A percentile compares a stretch with the other conserved stretches of the same genome.
phyloP scores from a whole-genome alignment of 2,113 vertebrate species.

The Cygnus atratus region DNA sequence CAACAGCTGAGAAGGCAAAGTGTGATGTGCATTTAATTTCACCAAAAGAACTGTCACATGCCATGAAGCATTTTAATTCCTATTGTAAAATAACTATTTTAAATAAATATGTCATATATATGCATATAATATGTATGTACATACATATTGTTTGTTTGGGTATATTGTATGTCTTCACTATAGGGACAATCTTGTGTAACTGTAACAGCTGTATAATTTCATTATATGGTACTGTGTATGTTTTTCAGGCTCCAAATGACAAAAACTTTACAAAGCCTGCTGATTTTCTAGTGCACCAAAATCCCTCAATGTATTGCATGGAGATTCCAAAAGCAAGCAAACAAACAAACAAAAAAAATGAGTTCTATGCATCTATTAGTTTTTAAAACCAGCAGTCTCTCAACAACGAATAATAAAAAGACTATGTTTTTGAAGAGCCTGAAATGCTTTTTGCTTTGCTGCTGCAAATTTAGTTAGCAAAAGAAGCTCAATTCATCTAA shows the following conservation, averaged over 20 bases:
- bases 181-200: neutral
- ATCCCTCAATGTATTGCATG: neutral
- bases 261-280: neutral
- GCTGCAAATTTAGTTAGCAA: slow-evolving; percentile 46
- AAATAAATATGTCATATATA: neutral
- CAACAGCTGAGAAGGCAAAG: neutral
- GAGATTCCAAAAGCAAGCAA: neutral
- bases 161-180: neutral
- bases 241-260: neutral
- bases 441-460: slow-evolving; percentile 32
- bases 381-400: neutral
- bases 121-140: neutral
- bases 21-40: neutral
- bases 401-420: slow-evolving; percentile 3
- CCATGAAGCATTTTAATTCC: neutral
- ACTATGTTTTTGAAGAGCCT: neutral
- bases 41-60: neutral
- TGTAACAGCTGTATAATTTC: neutral
- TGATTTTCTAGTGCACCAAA: neutral
- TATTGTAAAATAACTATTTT: neutral
- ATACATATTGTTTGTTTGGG: neutral
- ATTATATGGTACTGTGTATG: neutral
- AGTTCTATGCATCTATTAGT: neutral
- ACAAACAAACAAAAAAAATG: neutral
- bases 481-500: slow-evolving; percentile 43